A percentile compares a stretch with the other conserved stretches of the same genome.
Conservation (phyloP, 2,888 invertebrate species). For the Ochlodes sylvanus region DNA sequence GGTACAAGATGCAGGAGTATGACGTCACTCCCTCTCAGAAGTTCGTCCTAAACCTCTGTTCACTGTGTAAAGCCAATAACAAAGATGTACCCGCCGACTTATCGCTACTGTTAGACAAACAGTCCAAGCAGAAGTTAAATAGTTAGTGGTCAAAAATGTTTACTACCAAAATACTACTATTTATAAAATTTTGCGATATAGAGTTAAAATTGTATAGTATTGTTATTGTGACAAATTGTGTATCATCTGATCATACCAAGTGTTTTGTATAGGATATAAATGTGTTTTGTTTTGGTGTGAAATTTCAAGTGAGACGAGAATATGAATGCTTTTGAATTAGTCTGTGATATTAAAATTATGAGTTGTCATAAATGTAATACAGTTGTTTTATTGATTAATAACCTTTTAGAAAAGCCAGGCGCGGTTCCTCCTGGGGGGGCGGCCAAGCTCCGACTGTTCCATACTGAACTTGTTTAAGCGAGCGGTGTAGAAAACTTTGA, state of each 20-base stretch:
- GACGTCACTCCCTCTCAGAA: slow-evolving; percentile 70
- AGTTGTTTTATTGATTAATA: no score
- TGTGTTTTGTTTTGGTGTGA: background rate
- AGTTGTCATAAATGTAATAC: background rate
- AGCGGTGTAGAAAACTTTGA: no score
- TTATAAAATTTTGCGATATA: no score
- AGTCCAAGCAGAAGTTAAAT: slow-evolving; percentile 44
- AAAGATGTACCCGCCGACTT: slow-evolving; percentile 64
- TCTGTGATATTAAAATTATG: slow-evolving; percentile 47
- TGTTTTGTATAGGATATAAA: background rate
- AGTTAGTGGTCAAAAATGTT: slow-evolving; percentile 13
- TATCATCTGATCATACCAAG: background rate
- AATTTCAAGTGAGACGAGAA: background rate
- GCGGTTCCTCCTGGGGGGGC: no score
- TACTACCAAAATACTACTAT: no score
- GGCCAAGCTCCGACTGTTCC: no score
- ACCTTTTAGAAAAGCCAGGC: no score
- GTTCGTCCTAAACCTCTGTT: slow-evolving; percentile 65
- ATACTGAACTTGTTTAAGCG: no score
- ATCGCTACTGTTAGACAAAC: slow-evolving; percentile 52
- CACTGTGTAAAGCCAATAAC: slow-evolving; percentile 67
- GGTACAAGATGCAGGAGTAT: slow-evolving; percentile 75
- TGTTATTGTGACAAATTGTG: no score
- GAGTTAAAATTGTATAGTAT: no score
- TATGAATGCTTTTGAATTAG: slow-evolving; percentile 29